Conservation (phyloP, 1,140 invertebrate species). For the Wasmannia auropunctata region DNA sequence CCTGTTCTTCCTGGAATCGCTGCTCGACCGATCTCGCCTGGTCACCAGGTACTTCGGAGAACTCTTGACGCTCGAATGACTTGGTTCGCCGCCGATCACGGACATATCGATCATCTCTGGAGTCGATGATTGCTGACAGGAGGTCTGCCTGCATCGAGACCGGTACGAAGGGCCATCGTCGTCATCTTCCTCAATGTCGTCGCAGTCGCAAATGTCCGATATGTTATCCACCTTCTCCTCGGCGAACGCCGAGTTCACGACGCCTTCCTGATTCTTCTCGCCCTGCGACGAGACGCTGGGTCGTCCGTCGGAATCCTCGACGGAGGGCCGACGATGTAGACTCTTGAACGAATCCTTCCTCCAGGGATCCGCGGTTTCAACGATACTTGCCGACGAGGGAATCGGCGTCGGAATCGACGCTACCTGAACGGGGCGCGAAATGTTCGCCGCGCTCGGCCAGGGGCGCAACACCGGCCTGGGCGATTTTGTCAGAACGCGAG, state of each 20-base stretch:
- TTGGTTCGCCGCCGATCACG: not conserved
- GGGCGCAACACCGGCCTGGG: constrained; percentile 75
- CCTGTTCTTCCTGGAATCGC: constrained; percentile 69
- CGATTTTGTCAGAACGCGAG: constrained; percentile 64
- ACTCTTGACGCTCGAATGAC: constrained; percentile 39
- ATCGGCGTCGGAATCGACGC: not conserved
- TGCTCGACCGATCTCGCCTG: constrained; percentile 61
- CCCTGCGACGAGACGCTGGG: constrained; percentile 28
- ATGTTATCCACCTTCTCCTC: not conserved
- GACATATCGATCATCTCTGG: constrained; percentile 42
- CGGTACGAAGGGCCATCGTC: constrained; percentile 6
- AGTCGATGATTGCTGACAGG: not conserved
- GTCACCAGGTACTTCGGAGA: constrained; percentile 67
- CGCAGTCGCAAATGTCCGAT: not conserved
- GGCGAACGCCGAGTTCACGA: constrained; percentile 68
- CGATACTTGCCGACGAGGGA: not conserved
- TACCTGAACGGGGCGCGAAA: constrained; percentile 42
- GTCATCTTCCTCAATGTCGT: constrained; percentile 26
- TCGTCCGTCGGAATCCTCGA: not conserved
- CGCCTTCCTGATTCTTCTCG: constrained; percentile 48
- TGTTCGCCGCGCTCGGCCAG: constrained; percentile 80
- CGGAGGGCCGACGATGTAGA: not conserved
- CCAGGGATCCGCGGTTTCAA: not conserved
- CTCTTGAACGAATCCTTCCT: constrained; percentile 3
- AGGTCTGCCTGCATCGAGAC: not conserved